phyloP scores from a whole-genome alignment of 2,888 invertebrate genomes.

The Epicampocera succincta region DNA sequence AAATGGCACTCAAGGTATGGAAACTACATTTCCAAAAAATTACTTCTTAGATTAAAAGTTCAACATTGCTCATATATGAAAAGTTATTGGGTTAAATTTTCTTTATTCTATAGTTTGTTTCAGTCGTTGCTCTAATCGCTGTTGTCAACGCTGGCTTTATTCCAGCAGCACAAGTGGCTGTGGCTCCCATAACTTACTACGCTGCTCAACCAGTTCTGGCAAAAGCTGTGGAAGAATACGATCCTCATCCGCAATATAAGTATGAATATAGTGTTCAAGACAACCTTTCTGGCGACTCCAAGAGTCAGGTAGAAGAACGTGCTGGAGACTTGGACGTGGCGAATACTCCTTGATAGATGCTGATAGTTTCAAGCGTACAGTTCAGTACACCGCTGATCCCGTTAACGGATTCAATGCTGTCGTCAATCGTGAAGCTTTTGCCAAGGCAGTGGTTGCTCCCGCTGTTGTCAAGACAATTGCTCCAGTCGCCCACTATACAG shows the following conservation, averaged over 20 bases:
- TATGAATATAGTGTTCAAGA: slow-evolving; percentile 79
- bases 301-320: slow-evolving; percentile 79
- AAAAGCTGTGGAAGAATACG: slow-evolving; percentile 74
- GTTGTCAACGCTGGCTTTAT: slow-evolving; percentile 77
- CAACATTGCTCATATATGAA: too few relatives aligned
- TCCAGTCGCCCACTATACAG: slow-evolving; percentile 71
- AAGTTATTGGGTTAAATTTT: slow-evolving; percentile 70
- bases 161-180: slow-evolving; percentile 71
- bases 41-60: too few relatives aligned
- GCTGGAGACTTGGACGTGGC: slow-evolving; percentile 79
- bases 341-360: slow-evolving; percentile 79
- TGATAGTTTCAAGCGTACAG: slow-evolving; percentile 77
- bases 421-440: slow-evolving; percentile 73
- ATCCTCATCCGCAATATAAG: slow-evolving; percentile 78
- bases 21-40: slow-evolving; percentile 48
- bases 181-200: slow-evolving; percentile 70
- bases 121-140: slow-evolving; percentile 77
- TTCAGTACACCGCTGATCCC: slow-evolving; percentile 72
- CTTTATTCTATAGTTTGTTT: slow-evolving; percentile 78
- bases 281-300: slow-evolving; percentile 77
- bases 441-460: slow-evolving; percentile 72
- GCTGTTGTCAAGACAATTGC: slow-evolving; percentile 62
- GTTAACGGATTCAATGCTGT: slow-evolving; percentile 74
- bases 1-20: slow-evolving; percentile 80
- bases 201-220: slow-evolving; percentile 54